Base-by-base conservation (phyloP, 2,888 invertebrate genomes). In the Eumerus sabulonum region DNA sequence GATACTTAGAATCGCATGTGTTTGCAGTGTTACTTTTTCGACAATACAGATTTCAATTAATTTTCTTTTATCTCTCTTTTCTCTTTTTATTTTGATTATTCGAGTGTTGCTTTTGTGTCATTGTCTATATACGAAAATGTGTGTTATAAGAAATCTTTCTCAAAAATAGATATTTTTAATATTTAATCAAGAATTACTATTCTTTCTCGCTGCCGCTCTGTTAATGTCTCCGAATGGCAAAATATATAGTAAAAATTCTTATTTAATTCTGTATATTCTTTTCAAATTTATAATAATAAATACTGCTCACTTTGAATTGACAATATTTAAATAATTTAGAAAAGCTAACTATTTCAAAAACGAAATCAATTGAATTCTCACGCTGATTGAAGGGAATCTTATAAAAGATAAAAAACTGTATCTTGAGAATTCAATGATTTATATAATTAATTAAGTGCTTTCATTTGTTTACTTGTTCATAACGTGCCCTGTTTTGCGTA, bases 391-490 rank as follows among this genome's bases (percentile, higher is more conserved):
- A 53, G 7, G 4, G n/a, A 54, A 54, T 16, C n/a, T 12, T 40
- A 27, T 7, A 27, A 27, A 27, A 27, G 27, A 27, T 4, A 27
- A 27, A 27, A 27, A 7, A 27, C 35, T 36, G 13, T 51, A 27
- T 47, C 19, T 45, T 53, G 64, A 53, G 40, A 77, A 73, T 45
- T 73, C 51, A 73, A 77, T 57, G 36, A 36, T 36, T 5, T 9
- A 36, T 36, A 9, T 36, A 40, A 60, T 51, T 54, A 45, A 53
- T 59, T 68, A 60, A 73, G 47, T 68, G 82, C 81, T 84, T 83
- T 84, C 82, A 82, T 83, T 83, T 83, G 83, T 83, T 83, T 83
- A 83, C 83, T 83, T 83, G 82, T 83, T 83, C 27, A 60, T 76
- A 67, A 82, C 83, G 82, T 82, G 83, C 82, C 82, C 83, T 82